These are phyloP conservation scores for Palythoa grandis DNA, from an alignment of 92 coral and sea anemone species.

Conservation along the genomic window DNA sequence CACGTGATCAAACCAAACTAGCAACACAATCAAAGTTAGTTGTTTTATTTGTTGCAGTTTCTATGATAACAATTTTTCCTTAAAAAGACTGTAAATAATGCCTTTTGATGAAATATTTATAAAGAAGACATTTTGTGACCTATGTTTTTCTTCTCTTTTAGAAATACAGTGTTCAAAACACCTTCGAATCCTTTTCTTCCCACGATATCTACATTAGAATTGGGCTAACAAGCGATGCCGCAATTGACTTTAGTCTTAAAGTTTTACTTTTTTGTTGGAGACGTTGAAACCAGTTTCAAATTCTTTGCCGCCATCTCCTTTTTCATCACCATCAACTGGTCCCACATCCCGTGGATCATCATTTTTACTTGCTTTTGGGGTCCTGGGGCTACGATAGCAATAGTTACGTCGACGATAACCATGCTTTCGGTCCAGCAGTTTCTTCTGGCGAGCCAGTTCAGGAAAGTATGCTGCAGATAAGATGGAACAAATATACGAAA, in stretches of 20 bases:
- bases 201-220: neutral
- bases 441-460: conserved; percentile 93
- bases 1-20: no score
- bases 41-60: no score
- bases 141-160: no score
- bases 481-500: neutral
- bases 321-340: conserved; percentile 13
- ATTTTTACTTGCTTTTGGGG: neutral
- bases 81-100: no score
- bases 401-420: conserved; percentile 68
- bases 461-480: conserved; percentile 83
- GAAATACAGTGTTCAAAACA: neutral
- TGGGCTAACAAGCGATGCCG: neutral
- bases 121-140: no score
- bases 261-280: conserved; percentile 3
- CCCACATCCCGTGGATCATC: conserved; percentile 1
- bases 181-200: neutral
- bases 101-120: no score
- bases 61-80: no score
- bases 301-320: neutral
- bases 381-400: conserved; percentile 62
- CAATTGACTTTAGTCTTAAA: neutral
- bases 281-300: neutral
- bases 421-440: conserved; percentile 80
- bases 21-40: no score